Percentiles rank a stretch among this genome's conserved stretches.
phyloP scores from a whole-genome alignment of 2,888 invertebrate species.

The Cylloceria caligata region DNA sequence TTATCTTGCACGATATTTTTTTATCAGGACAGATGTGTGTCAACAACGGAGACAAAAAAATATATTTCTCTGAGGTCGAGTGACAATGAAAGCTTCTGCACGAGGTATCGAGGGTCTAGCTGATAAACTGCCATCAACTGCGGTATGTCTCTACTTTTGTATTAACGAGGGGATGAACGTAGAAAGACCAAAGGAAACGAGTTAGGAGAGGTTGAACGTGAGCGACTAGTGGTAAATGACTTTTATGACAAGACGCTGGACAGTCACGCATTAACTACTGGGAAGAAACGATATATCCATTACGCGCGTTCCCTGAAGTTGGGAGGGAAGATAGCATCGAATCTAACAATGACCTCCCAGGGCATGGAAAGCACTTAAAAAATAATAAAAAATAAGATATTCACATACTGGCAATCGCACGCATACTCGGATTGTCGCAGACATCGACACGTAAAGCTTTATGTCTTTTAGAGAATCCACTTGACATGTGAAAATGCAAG shows the following conservation, averaged over 20 bases:
- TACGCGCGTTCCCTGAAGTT: neutral
- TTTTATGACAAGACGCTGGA: constrained; percentile 13
- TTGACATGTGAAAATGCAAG: neutral
- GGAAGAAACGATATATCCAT: constrained; percentile 23
- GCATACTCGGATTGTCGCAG: neutral
- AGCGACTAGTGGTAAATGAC: constrained; percentile 29
- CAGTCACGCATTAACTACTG: neutral
- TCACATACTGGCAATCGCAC: neutral
- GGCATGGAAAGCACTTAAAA: neutral
- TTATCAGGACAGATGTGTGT: neutral
- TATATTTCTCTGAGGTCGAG: constrained; percentile 45
- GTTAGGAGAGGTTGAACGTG: neutral
- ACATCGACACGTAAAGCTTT: neutral
- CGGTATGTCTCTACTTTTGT: constrained; percentile 21
- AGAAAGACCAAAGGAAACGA: neutral
- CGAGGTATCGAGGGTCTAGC: constrained; percentile 14
- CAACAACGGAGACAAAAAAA: constrained; percentile 49
- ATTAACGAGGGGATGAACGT: constrained; percentile 4
- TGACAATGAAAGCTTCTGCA: constrained; percentile 23
- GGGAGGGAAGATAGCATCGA: neutral
- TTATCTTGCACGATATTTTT: neutral
- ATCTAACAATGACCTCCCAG: neutral
- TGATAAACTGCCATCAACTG: constrained; percentile 21
- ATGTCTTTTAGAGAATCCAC: neutral
- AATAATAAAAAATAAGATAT: neutral